Evolutionary conservation across 2,888 invertebrate genomes (phyloP), one percentile per base, ranked within the genome.

Genomic region (Drosophila paucipuncta): DNA sequence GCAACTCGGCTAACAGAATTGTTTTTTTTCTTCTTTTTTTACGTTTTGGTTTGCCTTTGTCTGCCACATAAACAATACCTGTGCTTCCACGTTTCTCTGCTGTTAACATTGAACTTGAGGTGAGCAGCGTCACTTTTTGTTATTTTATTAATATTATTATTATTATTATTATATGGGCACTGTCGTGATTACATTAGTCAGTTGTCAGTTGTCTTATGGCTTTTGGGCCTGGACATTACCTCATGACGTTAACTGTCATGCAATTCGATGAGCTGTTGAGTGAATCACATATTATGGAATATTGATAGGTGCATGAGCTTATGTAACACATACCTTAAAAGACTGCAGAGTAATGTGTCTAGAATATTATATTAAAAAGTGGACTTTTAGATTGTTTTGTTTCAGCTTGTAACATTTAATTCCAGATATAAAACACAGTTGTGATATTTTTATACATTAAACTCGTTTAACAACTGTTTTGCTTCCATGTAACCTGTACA

Each of bases 61-160:
- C 63, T 57, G 54, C 30, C 41, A 52, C 62, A 31, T 58, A 43
- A 43, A 35, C 62, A 57, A 25, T 59, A 67, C 64, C 59, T 68
- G 50, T 67, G 52, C 58, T 57, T 66, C 49, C 58, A 72, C 66
- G 49, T 52, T 71, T 58, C 71, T 67, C 55, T 39, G 54, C 30
- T 6, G 11, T 77, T 70, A 70, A 60, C 81, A 77, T 81, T 83
- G 85, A 86, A 89, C 89, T 84, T 86, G 87, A 70, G 79, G 62
- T 75, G 76, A 78, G 54, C 59, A 50, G 54, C 64, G 71, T 65
- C 39, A 57, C 54, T 47, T 53, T 53, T 65, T 28, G 13, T 60
- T 43, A 37, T 47, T 39, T 60, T 30, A 28, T 81, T 65, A 47
- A 55, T 52, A 58, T 47, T 62, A 39, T 68, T 60, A 39, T 74